phyloP scores from a whole-genome alignment of 1,140 invertebrate genomes.

The Conopomorpha cramerella region DNA sequence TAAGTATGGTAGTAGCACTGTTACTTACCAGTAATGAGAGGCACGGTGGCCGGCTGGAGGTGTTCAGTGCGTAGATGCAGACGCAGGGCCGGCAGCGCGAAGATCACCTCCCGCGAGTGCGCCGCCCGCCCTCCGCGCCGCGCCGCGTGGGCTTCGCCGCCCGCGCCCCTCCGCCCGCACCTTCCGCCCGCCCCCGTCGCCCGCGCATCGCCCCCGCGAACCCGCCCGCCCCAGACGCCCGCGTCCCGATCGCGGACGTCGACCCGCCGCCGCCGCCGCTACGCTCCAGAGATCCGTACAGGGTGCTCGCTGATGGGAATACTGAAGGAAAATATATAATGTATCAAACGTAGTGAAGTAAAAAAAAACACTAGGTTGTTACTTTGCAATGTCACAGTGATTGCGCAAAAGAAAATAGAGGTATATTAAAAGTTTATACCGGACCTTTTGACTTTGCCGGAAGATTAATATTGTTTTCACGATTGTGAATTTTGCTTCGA shows the following conservation, averaged over 20 bases:
- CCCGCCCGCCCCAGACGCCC: constrained; percentile 85
- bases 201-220: constrained; percentile 82
- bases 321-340: constrained; percentile 2
- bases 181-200: constrained; percentile 66
- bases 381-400: too few species aligned
- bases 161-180: constrained; percentile 54
- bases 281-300: constrained; percentile 84
- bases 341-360: not conserved
- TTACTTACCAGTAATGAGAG: too few species aligned
- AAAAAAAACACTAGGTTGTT: too few species aligned
- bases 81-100: constrained; percentile 90
- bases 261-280: constrained; percentile 73
- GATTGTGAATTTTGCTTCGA: too few species aligned
- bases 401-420: too few species aligned
- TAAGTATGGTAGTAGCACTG: too few species aligned
- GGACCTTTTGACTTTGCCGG: too few species aligned
- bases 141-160: constrained; percentile 62
- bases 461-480: too few species aligned
- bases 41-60: constrained; percentile 76
- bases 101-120: constrained; percentile 93
- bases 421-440: too few species aligned
- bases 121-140: constrained; percentile 76
- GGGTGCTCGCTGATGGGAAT: constrained; percentile 75
- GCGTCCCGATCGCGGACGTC: constrained; percentile 74
- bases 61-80: constrained; percentile 94